Evolutionary conservation across 1,140 invertebrate genomes (phyloP), one percentile per base, ranked within the genome.

Genomic region (Drosophila cardini): DNA sequence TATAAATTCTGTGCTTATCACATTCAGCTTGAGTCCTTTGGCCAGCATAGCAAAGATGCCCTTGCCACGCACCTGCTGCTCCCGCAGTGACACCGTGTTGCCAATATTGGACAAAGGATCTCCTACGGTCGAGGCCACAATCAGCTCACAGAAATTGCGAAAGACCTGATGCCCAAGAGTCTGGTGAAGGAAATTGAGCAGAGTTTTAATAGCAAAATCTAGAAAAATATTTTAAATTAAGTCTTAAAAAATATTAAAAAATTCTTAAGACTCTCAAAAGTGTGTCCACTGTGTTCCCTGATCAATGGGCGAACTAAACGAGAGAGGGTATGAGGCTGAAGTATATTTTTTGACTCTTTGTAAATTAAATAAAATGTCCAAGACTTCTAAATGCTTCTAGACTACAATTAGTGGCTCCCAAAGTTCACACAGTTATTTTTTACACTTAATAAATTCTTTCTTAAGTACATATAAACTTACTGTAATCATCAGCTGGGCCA

Each of bases 111-210:
- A n/a, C 2, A 30, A 11, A 11, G 11, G 40, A 21, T 78, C 56
- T 18, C 50, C 52, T 0, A 2, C 16, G 13, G 18, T 42, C 21
- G 21, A 46, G 5, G 15, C 11, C 1, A 15, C 9, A 8, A 67
- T 42, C 2, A 48, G 13, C 6, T 62, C n/a, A 10, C 55, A 45
- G 9, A 72, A 40, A 7, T 76, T 58, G 9, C 67, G 57, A 1
- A 65, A 55, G 1, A 84, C 13, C 55, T 61, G 48, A 45, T 84
- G 58, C 30, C 65, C 67, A 2, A 82, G 36, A 0, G 61, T 71
- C 79, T 82, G 11, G 0, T n/a, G n/a, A 62, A 13, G 7, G 5
- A 32, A n/a, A 15, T 13, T 11, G 2, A n/a, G 7, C 7, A 9
- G 8, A 9, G 9, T 1, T 7, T 2, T 4, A 26, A 26, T 26